Evolutionary conservation across 2,113 vertebrate species (phyloP).

Genomic region (Pristiophorus japonicus): DNA sequence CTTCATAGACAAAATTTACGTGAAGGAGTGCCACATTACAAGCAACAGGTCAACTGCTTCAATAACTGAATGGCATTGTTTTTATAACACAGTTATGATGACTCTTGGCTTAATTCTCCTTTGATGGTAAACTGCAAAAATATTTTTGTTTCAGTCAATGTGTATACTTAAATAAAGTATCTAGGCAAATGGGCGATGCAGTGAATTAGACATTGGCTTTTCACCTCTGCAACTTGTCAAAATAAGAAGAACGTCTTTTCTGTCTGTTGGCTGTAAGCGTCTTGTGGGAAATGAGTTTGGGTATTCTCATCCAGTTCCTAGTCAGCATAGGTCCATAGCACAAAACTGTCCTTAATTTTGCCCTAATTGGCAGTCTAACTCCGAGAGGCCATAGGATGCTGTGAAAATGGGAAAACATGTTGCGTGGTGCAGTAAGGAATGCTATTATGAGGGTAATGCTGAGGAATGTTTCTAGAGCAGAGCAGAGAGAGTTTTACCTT

Average conservation of each 20-base stretch:
- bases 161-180: not conserved
- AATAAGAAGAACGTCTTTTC: not conserved
- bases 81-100: not conserved
- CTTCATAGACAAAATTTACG: not conserved
- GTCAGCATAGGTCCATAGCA: not conserved
- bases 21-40: not conserved
- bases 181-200: not conserved
- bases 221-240: not conserved
- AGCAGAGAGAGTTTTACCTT: not conserved
- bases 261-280: not conserved
- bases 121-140: not conserved
- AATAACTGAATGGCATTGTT: not conserved
- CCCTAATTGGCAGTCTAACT: not conserved
- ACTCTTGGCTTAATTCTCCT: not conserved
- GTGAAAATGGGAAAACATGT: not conserved
- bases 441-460: not conserved
- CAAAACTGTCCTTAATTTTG: not conserved
- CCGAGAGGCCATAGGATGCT: not conserved
- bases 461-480: not conserved
- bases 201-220: not conserved
- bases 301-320: not conserved
- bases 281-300: not conserved
- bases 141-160: not conserved
- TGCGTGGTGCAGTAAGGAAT: not conserved
- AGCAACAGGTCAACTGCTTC: not conserved